These are phyloP conservation scores for Philaethria dido DNA, from an alignment of 2,888 invertebrate genomes.

Conservation along the genomic window DNA sequence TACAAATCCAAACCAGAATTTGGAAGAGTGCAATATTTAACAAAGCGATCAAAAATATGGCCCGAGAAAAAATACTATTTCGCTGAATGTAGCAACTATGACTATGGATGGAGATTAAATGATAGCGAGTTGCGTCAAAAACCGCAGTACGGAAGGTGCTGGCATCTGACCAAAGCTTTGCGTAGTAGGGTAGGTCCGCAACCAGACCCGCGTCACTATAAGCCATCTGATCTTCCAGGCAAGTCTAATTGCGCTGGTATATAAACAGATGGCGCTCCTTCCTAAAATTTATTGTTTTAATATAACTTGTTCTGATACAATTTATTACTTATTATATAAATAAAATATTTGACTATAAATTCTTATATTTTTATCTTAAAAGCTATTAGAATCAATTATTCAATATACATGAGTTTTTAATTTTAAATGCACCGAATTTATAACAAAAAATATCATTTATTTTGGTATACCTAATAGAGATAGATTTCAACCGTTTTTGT, in stretches of 20 bases:
- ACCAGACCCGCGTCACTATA: conserved; percentile 59
- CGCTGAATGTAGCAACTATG: conserved; percentile 54
- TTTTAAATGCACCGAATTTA: too few species aligned
- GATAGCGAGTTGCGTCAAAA: conserved; percentile 52
- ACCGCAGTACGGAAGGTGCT: conserved; percentile 52
- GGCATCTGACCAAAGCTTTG: conserved; percentile 54
- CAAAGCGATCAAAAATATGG: conserved; percentile 47
- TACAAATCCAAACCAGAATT: conserved; percentile 55
- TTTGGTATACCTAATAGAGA: too few species aligned
- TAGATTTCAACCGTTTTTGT: too few species aligned
- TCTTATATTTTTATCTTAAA: neutral
- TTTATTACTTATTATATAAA: neutral
- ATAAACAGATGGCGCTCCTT: conserved; percentile 44
- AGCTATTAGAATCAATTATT: neutral
- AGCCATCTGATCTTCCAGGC: conserved; percentile 48
- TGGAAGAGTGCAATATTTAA: conserved; percentile 54
- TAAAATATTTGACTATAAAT: neutral
- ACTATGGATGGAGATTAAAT: conserved; percentile 60
- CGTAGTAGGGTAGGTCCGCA: conserved; percentile 57
- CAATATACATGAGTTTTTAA: neutral
- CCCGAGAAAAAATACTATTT: conserved; percentile 63
- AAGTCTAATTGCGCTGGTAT: conserved; percentile 48
- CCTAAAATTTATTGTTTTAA: neutral
- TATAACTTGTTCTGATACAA: neutral
- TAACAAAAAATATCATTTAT: too few species aligned